These are phyloP conservation scores for Baryphthengus martii DNA, from an alignment of 2,113 vertebrate genomes.

Conservation along the genomic window DNA sequence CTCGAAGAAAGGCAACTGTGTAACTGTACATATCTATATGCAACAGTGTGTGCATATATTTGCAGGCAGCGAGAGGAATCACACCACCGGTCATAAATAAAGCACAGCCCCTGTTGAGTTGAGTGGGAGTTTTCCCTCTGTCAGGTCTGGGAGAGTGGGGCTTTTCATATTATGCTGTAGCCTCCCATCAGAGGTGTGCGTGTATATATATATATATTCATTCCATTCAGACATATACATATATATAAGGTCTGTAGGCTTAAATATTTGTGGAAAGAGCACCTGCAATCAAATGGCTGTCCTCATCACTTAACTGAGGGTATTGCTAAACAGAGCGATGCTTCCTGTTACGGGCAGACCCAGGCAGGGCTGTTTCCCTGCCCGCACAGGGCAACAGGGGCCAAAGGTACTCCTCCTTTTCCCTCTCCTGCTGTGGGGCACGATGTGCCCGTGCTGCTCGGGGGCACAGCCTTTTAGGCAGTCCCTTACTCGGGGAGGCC, in stretches of 20 bases:
- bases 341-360: background rate
- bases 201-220: accelerated
- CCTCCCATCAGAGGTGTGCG: background rate
- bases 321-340: background rate
- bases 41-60: background rate
- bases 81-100: background rate
- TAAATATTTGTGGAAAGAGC: background rate
- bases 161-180: background rate
- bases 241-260: background rate
- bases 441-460: accelerated
- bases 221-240: background rate
- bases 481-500: accelerated
- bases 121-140: background rate
- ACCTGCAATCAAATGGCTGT: background rate
- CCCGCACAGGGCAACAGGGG: background rate
- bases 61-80: background rate
- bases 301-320: background rate
- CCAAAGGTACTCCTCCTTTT: background rate
- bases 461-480: background rate
- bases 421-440: accelerated
- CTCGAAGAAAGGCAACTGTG: background rate
- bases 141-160: background rate
- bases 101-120: background rate
- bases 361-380: background rate
- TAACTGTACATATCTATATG: background rate